Evolutionary conservation across 1,140 invertebrate genomes (phyloP), one percentile per base, ranked within the genome.

Genomic region (Propsilocerus akamusi): DNA sequence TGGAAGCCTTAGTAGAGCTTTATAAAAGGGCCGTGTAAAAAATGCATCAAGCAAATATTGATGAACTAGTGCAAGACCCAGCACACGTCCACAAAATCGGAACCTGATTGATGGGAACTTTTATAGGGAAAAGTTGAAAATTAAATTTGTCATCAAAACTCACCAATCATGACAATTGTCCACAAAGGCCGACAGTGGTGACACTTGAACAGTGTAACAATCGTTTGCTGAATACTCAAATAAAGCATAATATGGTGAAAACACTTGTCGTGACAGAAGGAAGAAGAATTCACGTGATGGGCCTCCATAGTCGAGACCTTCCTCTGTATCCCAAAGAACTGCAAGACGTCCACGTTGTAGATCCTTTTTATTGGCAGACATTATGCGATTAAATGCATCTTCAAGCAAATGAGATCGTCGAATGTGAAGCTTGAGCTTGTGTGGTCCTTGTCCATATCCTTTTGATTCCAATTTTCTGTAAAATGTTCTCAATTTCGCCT

Each of bases 201-300:
- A 96, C 52, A 98, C 86, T 72, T 97, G 93, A 14, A 97, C 92
- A 2, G 93, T 97, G 64, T 97, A 97, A 14, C 91, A 94, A 60
- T 97, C 91, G 66, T 94, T 95, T 17, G 93, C 92, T 0, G 92
- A 95, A 66, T 97, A 98, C 70, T 97, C 95, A 68, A 97, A 98
- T 14, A 98, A 74, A 4, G 93, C 94, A 60, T 97, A 97, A 65
- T 97, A 97, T 0, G 94, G 94, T 72, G 97, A 97, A 69, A 98
- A 98, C 1, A 98, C 73, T 67, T 97, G 91, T 37, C 92, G 73
- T 1, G 92, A 97, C 7, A 98, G 69, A 22, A 97, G 77, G 65
- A 97, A 97, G 73, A 98, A 98, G 68, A 97, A 96, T 70, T 98
- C 94, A 32, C 91, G 71, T 7, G 85, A 95, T 3, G 93, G 93